These are phyloP conservation scores for Bettongia penicillata DNA, from an alignment of 2,113 vertebrate genomes.

Conservation along the genomic window DNA sequence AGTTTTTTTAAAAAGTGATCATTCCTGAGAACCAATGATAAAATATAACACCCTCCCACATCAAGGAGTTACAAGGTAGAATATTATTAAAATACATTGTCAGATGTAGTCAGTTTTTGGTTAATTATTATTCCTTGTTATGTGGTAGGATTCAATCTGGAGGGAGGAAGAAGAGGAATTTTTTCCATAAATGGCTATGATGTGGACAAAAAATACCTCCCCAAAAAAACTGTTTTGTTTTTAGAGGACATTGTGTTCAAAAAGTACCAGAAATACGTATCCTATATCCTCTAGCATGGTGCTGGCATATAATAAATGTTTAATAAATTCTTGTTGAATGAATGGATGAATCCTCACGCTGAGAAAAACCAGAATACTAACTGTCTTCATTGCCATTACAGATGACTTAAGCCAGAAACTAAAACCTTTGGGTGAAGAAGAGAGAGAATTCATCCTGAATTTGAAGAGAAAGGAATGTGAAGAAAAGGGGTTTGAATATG, in stretches of 20 bases:
- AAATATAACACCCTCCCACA: neutral
- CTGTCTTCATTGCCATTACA: slow-evolving; percentile 74
- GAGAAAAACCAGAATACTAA: neutral
- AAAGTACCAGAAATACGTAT: neutral
- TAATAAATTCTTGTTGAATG: neutral
- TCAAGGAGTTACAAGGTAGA: neutral
- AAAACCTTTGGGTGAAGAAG: slow-evolving; percentile 89
- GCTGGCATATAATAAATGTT: neutral
- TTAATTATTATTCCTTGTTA: neutral
- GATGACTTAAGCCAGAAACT: slow-evolving; percentile 91
- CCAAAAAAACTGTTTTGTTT: neutral
- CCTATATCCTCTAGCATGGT: neutral
- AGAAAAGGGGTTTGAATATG: slow-evolving; percentile 86
- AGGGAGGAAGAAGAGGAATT: neutral
- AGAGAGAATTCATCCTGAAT: slow-evolving; percentile 90
- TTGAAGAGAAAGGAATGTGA: slow-evolving; percentile 93
- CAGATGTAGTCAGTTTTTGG: neutral
- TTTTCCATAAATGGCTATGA: neutral
- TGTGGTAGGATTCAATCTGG: neutral
- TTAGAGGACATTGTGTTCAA: neutral
- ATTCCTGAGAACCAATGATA: neutral
- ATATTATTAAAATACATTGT: neutral
- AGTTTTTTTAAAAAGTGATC: neutral
- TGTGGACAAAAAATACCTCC: neutral
- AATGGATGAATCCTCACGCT: neutral